phyloP scores from a whole-genome alignment of 1,140 invertebrate species.

The Dryas iulia region DNA sequence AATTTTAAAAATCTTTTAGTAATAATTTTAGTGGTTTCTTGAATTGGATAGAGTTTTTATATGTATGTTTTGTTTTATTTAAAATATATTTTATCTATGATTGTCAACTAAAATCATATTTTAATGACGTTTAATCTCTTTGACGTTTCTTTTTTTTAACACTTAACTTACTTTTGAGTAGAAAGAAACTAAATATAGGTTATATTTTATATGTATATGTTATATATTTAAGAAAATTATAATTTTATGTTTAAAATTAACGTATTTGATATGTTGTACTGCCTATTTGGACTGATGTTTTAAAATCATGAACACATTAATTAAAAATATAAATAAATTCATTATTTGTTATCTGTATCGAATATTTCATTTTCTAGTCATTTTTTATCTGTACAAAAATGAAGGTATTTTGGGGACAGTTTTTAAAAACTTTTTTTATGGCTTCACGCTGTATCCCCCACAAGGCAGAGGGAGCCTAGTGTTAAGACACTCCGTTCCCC shows the following conservation, averaged over 20 bases:
- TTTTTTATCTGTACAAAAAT: neutral
- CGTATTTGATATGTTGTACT: neutral
- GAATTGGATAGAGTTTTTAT: no score
- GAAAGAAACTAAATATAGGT: no score
- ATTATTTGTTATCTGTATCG: neutral
- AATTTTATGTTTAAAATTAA: neutral
- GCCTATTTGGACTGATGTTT: slow-evolving; percentile 3
- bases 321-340: neutral
- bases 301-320: neutral
- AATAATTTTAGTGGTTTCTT: no score
- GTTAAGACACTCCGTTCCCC: no score
- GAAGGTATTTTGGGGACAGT: neutral
- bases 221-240: neutral
- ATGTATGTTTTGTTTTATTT: no score
- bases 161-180: no score
- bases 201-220: neutral
- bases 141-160: no score
- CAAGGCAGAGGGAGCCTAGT: no score
- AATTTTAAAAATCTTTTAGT: neutral
- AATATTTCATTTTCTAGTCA: neutral
- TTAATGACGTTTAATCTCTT: no score
- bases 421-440: no score
- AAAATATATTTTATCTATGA: neutral
- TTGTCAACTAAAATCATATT: neutral
- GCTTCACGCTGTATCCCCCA: no score